Percentiles rank a stretch among this genome's conserved stretches.
Conservation (phyloP, 2,888 invertebrate species). For the Lepidocyrtinus sp. region DNA sequence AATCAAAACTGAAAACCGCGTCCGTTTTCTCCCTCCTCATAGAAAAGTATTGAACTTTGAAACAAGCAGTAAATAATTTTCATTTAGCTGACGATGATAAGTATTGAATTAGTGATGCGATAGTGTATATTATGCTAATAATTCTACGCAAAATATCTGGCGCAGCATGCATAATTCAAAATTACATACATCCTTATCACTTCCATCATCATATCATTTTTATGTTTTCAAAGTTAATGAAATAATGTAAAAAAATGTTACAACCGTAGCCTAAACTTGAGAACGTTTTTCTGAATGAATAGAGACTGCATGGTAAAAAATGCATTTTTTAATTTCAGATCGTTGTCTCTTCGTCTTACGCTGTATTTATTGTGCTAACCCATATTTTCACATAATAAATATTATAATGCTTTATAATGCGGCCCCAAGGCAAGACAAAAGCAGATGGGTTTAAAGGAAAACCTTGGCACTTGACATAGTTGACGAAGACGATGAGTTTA, state of each 20-base stretch:
- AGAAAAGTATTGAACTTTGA: too few species aligned
- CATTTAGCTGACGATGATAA: too few species aligned
- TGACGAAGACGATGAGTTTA: too few species aligned
- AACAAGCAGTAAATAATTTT: too few species aligned
- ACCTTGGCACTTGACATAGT: background rate
- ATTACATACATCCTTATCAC: background rate
- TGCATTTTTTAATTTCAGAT: background rate
- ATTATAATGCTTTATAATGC: background rate
- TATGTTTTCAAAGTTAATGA: background rate
- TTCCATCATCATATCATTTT: background rate
- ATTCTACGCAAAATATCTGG: too few species aligned
- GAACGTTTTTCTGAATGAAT: background rate
- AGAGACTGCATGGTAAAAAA: background rate
- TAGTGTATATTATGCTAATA: too few species aligned
- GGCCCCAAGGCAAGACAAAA: background rate
- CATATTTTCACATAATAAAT: background rate
- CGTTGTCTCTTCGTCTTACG: background rate
- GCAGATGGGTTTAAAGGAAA: background rate
- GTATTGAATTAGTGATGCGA: too few species aligned
- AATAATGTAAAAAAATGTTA: background rate
- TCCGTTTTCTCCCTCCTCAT: too few species aligned
- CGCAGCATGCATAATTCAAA: background rate
- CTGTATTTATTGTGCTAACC: background rate
- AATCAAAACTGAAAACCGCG: too few species aligned
- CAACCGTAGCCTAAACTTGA: background rate